Conservation (phyloP, 2,888 invertebrate species). For the Drosophila phalerata region DNA sequence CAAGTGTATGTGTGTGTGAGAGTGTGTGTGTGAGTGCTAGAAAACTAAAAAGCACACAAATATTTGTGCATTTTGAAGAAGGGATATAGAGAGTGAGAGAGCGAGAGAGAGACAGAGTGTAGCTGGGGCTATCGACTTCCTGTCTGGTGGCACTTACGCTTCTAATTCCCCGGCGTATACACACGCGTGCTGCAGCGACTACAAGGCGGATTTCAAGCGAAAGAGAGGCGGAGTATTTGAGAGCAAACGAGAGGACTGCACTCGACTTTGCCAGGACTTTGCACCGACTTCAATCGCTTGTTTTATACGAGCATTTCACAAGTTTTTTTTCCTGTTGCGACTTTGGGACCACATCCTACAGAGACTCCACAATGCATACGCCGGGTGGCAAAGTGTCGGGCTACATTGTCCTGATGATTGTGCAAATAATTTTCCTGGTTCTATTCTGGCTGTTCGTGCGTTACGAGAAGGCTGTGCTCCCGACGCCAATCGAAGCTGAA, state of each 20-base stretch:
- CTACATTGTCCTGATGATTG: conserved; percentile 85
- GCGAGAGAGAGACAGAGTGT: neutral
- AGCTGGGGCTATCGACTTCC: conserved; percentile 42
- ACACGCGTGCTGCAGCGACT: conserved; percentile 72
- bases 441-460: conserved; percentile 86
- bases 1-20: conserved; percentile 8
- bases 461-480: conserved; percentile 85
- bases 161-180: conserved; percentile 61
- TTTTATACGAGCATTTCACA: conserved; percentile 4
- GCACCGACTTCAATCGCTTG: conserved; percentile 40
- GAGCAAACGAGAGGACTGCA: conserved; percentile 14
- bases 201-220: conserved; percentile 60
- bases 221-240: neutral
- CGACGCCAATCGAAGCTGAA: conserved; percentile 69
- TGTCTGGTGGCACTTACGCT: conserved; percentile 62
- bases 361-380: conserved; percentile 81
- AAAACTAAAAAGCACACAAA: conserved; percentile 45
- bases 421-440: conserved; percentile 86
- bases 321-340: conserved; percentile 4
- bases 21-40: conserved; percentile 10
- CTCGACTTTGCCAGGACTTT: conserved; percentile 23
- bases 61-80: conserved; percentile 45
- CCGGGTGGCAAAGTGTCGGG: conserved; percentile 83
- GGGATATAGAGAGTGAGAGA: neutral
- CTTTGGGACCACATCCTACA: conserved; percentile 11